Conservation (phyloP, 2,888 invertebrate species). For the Stramonita haemastoma region DNA sequence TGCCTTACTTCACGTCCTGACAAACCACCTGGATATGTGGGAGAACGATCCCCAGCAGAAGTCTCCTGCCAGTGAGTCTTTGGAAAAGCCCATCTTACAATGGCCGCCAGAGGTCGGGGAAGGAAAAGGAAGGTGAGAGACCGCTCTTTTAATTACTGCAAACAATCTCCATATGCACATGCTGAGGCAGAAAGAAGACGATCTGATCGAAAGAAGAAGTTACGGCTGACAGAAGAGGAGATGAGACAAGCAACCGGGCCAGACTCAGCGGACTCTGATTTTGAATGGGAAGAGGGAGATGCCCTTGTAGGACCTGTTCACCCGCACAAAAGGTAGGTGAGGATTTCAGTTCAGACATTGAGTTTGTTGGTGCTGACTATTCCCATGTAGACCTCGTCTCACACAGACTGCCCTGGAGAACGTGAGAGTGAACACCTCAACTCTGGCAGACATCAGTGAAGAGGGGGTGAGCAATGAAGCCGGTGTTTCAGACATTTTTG, state of each 20-base stretch:
- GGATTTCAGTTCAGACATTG: constrained; percentile 2
- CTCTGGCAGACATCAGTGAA: background rate
- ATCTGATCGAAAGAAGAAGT: constrained; percentile 12
- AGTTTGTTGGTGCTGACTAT: constrained; percentile 39
- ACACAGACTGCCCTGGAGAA: constrained; percentile 6
- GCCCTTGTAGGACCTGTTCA: no score
- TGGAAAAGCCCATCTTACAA: background rate
- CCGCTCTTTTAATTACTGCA: background rate
- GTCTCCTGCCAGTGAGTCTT: background rate
- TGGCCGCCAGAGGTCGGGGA: background rate
- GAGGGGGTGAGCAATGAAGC: background rate
- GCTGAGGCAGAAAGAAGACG: background rate
- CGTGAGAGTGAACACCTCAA: background rate
- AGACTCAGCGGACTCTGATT: background rate
- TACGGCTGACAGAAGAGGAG: constrained; percentile 13
- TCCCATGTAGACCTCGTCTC: constrained; percentile 15
- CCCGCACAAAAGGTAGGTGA: background rate
- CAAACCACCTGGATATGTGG: background rate
- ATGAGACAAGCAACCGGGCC: background rate
- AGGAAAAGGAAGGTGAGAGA: constrained; percentile 7
- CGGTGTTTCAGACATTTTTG: background rate
- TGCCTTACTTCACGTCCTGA: background rate
- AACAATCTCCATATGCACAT: background rate
- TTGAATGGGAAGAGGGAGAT: background rate
- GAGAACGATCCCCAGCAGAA: background rate